Evolutionary conservation across 2,888 invertebrate species (phyloP).

Genomic region (Odontomyia ornata): DNA sequence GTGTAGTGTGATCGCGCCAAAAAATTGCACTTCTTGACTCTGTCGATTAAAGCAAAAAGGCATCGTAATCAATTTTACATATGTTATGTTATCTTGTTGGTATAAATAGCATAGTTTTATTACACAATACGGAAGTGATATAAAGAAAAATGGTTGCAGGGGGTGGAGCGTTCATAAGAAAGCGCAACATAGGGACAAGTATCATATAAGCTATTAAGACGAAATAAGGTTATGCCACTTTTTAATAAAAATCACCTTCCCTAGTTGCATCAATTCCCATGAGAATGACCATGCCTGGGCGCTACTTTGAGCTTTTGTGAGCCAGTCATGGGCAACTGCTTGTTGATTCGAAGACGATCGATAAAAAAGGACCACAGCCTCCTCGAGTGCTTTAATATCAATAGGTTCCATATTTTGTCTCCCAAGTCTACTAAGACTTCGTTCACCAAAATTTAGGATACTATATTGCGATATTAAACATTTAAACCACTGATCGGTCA

Average conservation of each 20-base stretch:
- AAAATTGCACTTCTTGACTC: slow-evolving; percentile 91
- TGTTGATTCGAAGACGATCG: slow-evolving; percentile 69
- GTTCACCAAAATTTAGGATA: no score
- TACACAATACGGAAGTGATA: no score
- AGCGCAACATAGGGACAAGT: no score
- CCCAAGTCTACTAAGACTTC: no score
- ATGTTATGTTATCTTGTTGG: no score
- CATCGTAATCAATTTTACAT: no score
- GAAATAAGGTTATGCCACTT: no score
- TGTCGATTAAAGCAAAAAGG: slow-evolving; percentile 61
- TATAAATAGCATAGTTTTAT: no score
- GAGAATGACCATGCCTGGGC: slow-evolving; percentile 92
- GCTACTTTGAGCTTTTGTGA: slow-evolving; percentile 84
- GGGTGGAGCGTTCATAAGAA: no score
- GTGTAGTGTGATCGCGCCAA: slow-evolving; percentile 90
- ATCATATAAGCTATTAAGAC: no score
- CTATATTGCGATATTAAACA: no score
- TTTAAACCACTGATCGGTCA: neutral
- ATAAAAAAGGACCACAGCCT: slow-evolving; percentile 63
- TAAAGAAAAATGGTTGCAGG: no score
- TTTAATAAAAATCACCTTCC: slow-evolving; percentile 72
- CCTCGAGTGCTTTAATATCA: slow-evolving; percentile 61
- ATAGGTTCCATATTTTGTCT: slow-evolving; percentile 58
- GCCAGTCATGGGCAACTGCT: slow-evolving; percentile 84
- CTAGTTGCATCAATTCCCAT: slow-evolving; percentile 85